A percentile compares a stretch with the other conserved stretches of the same genome.
Conservation (phyloP, 2,113 vertebrate genomes). For the Pseudopodoces humilis region DNA sequence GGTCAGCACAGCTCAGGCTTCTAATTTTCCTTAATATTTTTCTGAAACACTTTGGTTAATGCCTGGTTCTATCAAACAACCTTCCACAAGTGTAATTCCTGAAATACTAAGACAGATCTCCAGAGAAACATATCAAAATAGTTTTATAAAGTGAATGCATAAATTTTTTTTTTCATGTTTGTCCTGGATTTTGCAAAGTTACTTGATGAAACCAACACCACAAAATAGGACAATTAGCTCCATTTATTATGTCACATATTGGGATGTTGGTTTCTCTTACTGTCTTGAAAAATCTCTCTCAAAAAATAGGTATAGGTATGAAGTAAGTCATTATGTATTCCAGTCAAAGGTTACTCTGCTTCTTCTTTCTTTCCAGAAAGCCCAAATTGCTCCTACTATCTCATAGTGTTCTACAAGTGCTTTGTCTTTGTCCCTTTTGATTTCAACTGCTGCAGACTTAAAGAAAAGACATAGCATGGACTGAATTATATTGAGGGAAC, state of each 20-base stretch:
- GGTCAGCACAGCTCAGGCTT: background rate
- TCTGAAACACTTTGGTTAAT: background rate
- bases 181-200: background rate
- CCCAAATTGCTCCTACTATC: background rate
- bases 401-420: background rate
- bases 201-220: background rate
- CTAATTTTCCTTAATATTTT: background rate
- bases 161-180: background rate
- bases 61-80: background rate
- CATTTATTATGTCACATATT: background rate
- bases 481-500: background rate
- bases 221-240: background rate
- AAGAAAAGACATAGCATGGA: background rate
- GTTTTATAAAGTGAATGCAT: background rate
- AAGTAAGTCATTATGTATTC: background rate
- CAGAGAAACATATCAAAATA: background rate
- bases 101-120: background rate
- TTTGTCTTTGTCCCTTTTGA: background rate
- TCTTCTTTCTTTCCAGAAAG: background rate
- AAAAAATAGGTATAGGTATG: background rate
- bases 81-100: background rate
- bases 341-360: background rate
- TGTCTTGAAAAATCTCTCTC: background rate
- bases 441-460: background rate
- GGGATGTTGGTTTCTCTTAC: background rate